Base-by-base conservation (phyloP, 2,113 vertebrate genomes). In the Leiothrix lutea region DNA sequence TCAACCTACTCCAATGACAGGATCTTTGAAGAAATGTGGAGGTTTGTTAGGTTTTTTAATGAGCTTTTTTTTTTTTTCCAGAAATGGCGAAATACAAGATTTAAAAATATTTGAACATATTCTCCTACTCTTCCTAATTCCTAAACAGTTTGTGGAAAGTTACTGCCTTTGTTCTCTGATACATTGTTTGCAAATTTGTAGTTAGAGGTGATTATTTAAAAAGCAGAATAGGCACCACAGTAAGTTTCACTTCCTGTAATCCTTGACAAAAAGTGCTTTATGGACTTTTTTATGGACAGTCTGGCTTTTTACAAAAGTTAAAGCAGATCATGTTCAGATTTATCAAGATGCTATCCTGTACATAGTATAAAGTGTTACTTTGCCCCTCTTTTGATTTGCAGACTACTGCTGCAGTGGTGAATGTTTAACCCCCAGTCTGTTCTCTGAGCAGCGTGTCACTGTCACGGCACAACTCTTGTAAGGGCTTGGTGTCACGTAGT, bases 341-440 rank as follows among this genome's bases (percentile, higher is more conserved):
- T 72, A 36, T 65, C 1, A 2, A 35, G 23, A 38, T 26, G 9
- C 26, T 1, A 0, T 47, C 23, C 14, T 56, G 8, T 31, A 19
- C 42, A 24, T 26, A 54, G 51, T 74, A 79, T 54, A 38, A 72
- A 60, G 9, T 88, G 38, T 47, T 64, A 5, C 9, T 85, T 88
- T 51, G 31, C 8, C 17, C 4, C 21, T 81, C 24, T 61, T 85
- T 58, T 80, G 6, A 6, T 88, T 94, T 90, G 61, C 53, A 65
- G 16, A 29, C 22, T 50, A 1, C 14, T 64, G 36, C 67, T 81
- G 40, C 38, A 56, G 66, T 47, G 53, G 71, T 64, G 44, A 29
- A 1, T 48, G 40, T 86, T 86, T 56, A 92, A 90, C 11, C 57
- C 64, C 78, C 42, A 35, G 26, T 62, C 47, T 89, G 33, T 74